Evolutionary conservation across 2,113 vertebrate genomes (phyloP).

Genomic region (Pseudolaguvia tuberculata): DNA sequence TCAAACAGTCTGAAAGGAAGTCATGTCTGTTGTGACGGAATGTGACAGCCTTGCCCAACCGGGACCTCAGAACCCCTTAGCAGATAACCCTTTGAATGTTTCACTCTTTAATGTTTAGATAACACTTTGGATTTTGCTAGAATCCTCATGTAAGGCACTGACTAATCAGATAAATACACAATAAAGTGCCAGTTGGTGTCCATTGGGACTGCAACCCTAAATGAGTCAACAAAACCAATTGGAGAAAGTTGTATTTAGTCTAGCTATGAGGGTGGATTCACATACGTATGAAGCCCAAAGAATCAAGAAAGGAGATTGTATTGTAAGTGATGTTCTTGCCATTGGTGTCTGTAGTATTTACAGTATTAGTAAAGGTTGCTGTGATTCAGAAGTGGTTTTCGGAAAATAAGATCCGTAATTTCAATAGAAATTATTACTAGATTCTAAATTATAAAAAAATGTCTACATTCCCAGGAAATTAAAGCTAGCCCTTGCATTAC

Average conservation of each 20-base stretch:
- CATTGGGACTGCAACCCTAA: not conserved
- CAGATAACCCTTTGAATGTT: conserved; percentile 4
- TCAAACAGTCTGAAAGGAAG: conserved; percentile 44
- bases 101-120: conserved; percentile 6
- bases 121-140: conserved; percentile 15
- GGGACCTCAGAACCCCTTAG: conserved; percentile 1
- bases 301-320: not conserved
- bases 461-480: not conserved
- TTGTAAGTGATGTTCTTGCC: not conserved
- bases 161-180: not conserved
- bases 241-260: not conserved
- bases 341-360: not conserved
- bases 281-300: not conserved
- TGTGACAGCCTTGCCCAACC: conserved; percentile 25
- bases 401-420: not conserved
- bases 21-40: conserved; percentile 31
- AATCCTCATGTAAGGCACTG: not conserved
- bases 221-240: not conserved
- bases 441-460: not conserved
- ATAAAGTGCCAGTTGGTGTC: not conserved
- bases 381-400: too few species aligned
- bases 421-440: not conserved
- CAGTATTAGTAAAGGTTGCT: too few species aligned
- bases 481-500: not conserved
- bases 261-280: not conserved